Conservation (phyloP, 2,113 vertebrate species). For the Corythaeola cristata region DNA sequence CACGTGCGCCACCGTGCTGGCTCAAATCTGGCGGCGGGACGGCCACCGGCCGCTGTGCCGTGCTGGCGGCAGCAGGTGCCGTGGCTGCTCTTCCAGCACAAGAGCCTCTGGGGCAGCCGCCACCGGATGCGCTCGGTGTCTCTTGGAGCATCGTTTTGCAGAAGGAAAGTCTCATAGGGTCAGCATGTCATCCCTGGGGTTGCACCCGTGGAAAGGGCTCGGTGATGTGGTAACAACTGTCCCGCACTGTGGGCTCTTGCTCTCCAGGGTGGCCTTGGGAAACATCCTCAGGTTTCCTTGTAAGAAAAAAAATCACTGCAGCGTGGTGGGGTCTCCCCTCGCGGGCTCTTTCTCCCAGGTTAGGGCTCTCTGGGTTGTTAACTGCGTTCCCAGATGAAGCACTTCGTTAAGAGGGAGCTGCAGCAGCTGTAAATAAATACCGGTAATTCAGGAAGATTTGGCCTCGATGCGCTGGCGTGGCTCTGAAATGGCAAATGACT, state of each 20-base stretch:
- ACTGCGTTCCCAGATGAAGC: constrained; percentile 9
- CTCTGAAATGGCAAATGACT: neutral
- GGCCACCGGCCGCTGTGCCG: accelerated
- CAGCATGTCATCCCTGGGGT: neutral
- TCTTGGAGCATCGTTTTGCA: neutral
- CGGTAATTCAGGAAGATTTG: neutral
- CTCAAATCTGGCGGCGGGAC: neutral
- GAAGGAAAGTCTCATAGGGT: neutral
- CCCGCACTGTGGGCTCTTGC: accelerated
- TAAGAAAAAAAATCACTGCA: neutral
- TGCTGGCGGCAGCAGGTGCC: neutral
- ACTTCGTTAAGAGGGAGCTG: neutral
- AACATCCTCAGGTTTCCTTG: neutral
- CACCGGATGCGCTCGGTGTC: accelerated
- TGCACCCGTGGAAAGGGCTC: neutral
- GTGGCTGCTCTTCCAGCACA: neutral
- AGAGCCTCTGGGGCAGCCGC: neutral
- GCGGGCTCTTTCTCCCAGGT: neutral
- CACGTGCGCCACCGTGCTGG: accelerated
- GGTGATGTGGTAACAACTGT: neutral
- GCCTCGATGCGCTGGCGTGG: neutral
- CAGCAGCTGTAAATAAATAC: neutral
- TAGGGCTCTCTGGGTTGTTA: neutral
- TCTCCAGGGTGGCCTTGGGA: neutral
- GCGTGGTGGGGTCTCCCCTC: neutral